phyloP scores from a whole-genome alignment of 2,888 invertebrate genomes.

The Petrolisthes manimaculis region DNA sequence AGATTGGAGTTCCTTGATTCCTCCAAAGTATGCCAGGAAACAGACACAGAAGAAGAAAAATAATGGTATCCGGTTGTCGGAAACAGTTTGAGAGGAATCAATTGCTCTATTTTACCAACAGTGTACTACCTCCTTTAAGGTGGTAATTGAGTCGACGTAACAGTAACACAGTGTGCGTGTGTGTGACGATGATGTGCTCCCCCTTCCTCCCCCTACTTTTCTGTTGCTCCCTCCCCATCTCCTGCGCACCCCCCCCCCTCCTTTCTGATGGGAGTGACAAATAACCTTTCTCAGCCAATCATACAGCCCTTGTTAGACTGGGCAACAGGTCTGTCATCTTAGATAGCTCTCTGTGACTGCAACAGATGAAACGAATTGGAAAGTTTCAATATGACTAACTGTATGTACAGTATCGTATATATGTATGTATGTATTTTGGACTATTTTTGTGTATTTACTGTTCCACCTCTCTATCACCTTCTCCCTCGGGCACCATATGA shows the following conservation, averaged over 20 bases:
- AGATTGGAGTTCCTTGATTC: too few species aligned
- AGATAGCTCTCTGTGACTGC: too few species aligned
- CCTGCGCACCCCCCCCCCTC: too few species aligned
- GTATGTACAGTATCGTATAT: slow-evolving; percentile 11
- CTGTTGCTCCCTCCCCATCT: not conserved
- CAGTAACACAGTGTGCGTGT: not conserved
- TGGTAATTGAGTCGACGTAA: not conserved
- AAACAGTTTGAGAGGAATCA: too few species aligned
- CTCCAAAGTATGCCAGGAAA: too few species aligned
- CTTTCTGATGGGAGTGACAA: too few species aligned
- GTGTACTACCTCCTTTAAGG: too few species aligned
- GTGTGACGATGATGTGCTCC: not conserved
- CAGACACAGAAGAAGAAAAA: not conserved
- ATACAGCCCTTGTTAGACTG: too few species aligned
- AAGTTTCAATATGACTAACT: not conserved
- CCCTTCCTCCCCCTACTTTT: not conserved
- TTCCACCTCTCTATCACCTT: not conserved
- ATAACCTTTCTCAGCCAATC: too few species aligned
- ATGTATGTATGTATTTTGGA: slow-evolving; percentile 1
- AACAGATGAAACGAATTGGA: too few species aligned
- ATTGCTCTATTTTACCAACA: too few species aligned
- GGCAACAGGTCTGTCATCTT: too few species aligned
- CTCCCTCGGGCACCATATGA: not conserved
- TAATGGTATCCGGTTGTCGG: not conserved
- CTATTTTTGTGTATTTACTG: not conserved